Percentiles rank a stretch among this genome's conserved stretches.
Evolutionary conservation across 2,888 invertebrate genomes (phyloP).

Genomic region (Brachynemurus nebulosus): DNA sequence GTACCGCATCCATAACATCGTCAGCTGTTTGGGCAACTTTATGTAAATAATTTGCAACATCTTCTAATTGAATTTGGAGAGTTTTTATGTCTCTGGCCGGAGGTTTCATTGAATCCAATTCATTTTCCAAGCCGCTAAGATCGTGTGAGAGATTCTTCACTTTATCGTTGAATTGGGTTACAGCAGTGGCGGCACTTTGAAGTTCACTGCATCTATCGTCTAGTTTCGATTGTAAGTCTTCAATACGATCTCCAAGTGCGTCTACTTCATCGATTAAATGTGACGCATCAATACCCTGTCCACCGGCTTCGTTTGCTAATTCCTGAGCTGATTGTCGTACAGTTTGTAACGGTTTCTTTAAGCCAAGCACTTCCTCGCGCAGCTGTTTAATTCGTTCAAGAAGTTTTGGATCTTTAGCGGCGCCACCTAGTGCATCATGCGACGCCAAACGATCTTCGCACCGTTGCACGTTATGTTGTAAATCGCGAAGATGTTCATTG

Average conservation of each 20-base stretch:
- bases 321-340: slow-evolving; percentile 59
- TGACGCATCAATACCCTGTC: slow-evolving; percentile 61
- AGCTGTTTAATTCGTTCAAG: slow-evolving; percentile 72
- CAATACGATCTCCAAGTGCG: slow-evolving; percentile 58
- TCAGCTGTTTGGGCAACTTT: slow-evolving; percentile 53
- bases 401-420: slow-evolving; percentile 70
- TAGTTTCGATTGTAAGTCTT: slow-evolving; percentile 61
- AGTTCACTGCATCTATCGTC: slow-evolving; percentile 65
- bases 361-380: slow-evolving; percentile 63
- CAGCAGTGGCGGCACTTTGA: slow-evolving; percentile 75
- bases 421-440: slow-evolving; percentile 56
- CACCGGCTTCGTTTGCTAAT: slow-evolving; percentile 59
- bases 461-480: slow-evolving; percentile 72
- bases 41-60: slow-evolving; percentile 51
- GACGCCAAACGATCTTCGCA: slow-evolving; percentile 76
- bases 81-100: slow-evolving; percentile 78
- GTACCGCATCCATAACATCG: slow-evolving; percentile 50
- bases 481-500: slow-evolving; percentile 67
- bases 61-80: slow-evolving; percentile 70
- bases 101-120: slow-evolving; percentile 72
- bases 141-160: slow-evolving; percentile 66
- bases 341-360: slow-evolving; percentile 58
- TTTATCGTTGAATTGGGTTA: slow-evolving; percentile 78
- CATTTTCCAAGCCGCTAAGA: slow-evolving; percentile 64
- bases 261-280: slow-evolving; percentile 68